Evolutionary conservation across 2,113 vertebrate species (phyloP).

Genomic region (Jaculus jaculus): DNA sequence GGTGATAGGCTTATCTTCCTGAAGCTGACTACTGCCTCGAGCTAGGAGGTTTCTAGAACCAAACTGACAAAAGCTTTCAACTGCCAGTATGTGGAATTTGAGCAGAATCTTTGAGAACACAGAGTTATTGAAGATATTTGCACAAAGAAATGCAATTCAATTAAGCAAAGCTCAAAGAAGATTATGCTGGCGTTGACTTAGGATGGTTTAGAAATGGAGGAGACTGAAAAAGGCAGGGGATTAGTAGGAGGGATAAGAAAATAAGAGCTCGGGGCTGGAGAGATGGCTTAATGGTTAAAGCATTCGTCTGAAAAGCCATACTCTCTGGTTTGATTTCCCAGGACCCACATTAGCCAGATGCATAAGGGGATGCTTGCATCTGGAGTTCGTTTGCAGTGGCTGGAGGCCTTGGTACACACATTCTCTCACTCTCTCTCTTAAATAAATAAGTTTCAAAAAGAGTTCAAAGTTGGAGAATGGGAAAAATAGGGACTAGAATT

Average conservation of each 20-base stretch:
- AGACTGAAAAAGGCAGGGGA: not conserved
- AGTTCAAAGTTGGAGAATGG: not conserved
- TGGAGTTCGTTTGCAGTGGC: too few relatives aligned
- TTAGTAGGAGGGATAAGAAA: conserved; percentile 23
- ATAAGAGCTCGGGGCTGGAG: too few relatives aligned
- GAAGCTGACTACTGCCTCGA: not conserved
- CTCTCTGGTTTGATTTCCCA: too few relatives aligned
- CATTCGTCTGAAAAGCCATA: too few relatives aligned
- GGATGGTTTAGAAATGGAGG: conserved; percentile 25
- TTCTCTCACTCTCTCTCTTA: too few relatives aligned
- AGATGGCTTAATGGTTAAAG: too few relatives aligned
- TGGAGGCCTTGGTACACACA: too few relatives aligned
- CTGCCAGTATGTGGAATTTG: not conserved
- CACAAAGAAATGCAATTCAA: conserved; percentile 1
- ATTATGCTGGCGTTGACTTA: not conserved
- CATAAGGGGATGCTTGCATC: too few relatives aligned
- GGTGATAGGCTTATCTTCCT: not conserved
- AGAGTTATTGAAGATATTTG: conserved; percentile 24
- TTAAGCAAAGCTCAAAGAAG: conserved; percentile 17
- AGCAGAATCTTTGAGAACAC: conserved; percentile 3
- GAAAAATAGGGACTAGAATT: not conserved
- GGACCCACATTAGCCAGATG: too few relatives aligned
- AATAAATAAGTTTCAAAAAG: too few relatives aligned
- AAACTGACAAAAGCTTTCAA: conserved; percentile 38
- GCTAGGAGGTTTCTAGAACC: conserved; percentile 17